Percentiles rank a stretch among this genome's conserved stretches.
phyloP scores from a whole-genome alignment of 1,140 invertebrate genomes.

The Helicoverpa zea region DNA sequence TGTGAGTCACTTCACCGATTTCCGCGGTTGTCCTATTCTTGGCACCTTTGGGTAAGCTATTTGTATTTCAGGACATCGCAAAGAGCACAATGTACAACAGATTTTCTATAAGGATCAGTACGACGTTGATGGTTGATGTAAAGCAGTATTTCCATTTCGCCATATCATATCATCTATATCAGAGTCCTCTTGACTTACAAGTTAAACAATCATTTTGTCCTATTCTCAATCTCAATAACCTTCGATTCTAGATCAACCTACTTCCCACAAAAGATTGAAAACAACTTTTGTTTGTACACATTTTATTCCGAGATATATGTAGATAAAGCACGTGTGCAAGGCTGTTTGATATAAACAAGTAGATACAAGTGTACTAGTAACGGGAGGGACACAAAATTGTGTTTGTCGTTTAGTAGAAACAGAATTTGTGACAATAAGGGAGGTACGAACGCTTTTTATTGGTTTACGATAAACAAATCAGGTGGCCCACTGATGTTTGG shows the following conservation, averaged over 20 bases:
- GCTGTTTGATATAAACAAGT: constrained; percentile 20
- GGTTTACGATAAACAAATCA: constrained; percentile 43
- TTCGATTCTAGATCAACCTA: not conserved
- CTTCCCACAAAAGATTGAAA: constrained; percentile 18
- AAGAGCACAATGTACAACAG: too few species aligned
- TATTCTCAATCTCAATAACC: not conserved
- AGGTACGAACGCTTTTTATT: constrained; percentile 32
- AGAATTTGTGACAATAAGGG: constrained; percentile 44
- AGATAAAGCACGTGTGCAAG: constrained; percentile 28
- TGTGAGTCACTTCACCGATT: not conserved
- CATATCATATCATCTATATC: too few species aligned
- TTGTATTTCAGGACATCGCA: not conserved
- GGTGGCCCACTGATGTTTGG: constrained; percentile 25
- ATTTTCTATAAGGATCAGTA: too few species aligned
- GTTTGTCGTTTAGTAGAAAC: constrained; percentile 28
- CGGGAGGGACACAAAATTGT: constrained; percentile 33
- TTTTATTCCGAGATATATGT: constrained; percentile 7
- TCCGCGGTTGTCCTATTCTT: constrained; percentile 10
- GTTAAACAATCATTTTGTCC: not conserved
- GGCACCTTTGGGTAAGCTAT: not conserved
- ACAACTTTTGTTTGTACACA: constrained; percentile 18
- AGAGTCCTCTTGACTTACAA: not conserved
- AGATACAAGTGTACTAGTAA: constrained; percentile 21
- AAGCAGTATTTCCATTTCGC: too few species aligned
- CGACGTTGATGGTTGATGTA: too few species aligned